Evolutionary conservation across 2,888 invertebrate species (phyloP), one percentile per base, ranked within the genome.

Genomic region (Enchytraeus crypticus): DNA sequence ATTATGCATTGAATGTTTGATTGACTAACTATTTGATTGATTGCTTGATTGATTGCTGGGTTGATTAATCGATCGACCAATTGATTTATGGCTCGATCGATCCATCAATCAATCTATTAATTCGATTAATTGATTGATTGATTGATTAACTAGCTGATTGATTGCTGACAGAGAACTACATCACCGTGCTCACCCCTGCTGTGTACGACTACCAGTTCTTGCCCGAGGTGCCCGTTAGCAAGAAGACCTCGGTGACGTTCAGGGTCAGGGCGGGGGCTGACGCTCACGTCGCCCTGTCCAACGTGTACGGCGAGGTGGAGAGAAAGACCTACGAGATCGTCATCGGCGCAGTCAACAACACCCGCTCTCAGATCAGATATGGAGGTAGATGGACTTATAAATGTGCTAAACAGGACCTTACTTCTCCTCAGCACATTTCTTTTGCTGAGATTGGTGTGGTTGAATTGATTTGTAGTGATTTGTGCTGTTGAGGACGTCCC

Each of bases 221-320:
- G 8, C 76, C 77, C 5, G 76, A 77, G 63, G 73, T 77, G 2
- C 68, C 72, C 0, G 74, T 77, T 43, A 72, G 70, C 62, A 71
- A 70, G 57, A 77, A 76, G 63, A 70, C 70, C 4, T 74, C 70
- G 69, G 57, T 77, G 23, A 71, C 73, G 14, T 76, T 77, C 68
- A 71, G 73, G 69, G 61, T 77, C 45, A 74, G 71, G 61, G 75
- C 76, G 3, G 70, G 70, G 32, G 71, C 71, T 34, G 74, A 76
- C 59, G 75, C 73, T 0, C 71, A 74, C 62, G 66, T 77, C 29
- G 72, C 74, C 18, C 67, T 77, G 59, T 74, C 74, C 1, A 72
- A 75, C n/a, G 70, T 73, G 5, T 77, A 76, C 61, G 74, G 77
- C 23, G 75, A 75, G 64, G 68, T 74, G 5, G 72, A 74, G 46